Conservation (phyloP, 2,888 invertebrate genomes). For the Drosophila siamana region DNA sequence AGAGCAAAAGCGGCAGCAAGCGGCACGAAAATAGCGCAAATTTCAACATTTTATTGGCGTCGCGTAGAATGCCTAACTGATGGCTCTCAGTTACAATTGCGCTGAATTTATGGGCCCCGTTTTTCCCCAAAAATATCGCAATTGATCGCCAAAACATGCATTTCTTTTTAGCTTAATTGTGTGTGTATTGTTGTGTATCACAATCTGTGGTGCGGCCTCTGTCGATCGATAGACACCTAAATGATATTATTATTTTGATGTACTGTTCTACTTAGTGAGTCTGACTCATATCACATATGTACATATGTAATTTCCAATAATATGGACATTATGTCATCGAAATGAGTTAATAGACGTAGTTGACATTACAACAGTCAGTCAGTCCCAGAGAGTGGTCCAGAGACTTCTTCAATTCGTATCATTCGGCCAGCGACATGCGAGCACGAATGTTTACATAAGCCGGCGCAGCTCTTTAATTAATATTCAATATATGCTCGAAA, state of each 20-base stretch:
- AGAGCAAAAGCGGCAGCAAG: constrained; percentile 7
- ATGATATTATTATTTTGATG: constrained; percentile 4
- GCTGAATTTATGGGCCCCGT: constrained; percentile 53
- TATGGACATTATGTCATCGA: constrained; percentile 60
- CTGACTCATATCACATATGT: constrained; percentile 14
- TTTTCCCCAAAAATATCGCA: constrained; percentile 18
- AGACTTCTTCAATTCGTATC: constrained; percentile 24
- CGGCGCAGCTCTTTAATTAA: constrained; percentile 58
- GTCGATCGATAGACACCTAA: background rate
- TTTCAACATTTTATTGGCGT: constrained; percentile 51
- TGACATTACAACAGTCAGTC: constrained; percentile 63
- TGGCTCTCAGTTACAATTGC: constrained; percentile 12
- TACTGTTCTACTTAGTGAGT: constrained; percentile 10
- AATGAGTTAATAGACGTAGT: constrained; percentile 39
- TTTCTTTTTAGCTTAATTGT: constrained; percentile 73
- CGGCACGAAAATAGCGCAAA: constrained; percentile 24
- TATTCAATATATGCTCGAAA: constrained; percentile 67
- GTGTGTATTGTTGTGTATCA: constrained; percentile 60
- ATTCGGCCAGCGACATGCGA: constrained; percentile 25
- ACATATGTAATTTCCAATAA: constrained; percentile 22
- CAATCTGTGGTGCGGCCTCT: constrained; percentile 24
- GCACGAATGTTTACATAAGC: constrained; percentile 66
- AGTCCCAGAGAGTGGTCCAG: constrained; percentile 43
- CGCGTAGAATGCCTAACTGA: constrained; percentile 54
- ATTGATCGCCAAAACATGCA: constrained; percentile 43